phyloP scores from a whole-genome alignment of 2,113 vertebrate species.

The Hyperopisus bebe region DNA sequence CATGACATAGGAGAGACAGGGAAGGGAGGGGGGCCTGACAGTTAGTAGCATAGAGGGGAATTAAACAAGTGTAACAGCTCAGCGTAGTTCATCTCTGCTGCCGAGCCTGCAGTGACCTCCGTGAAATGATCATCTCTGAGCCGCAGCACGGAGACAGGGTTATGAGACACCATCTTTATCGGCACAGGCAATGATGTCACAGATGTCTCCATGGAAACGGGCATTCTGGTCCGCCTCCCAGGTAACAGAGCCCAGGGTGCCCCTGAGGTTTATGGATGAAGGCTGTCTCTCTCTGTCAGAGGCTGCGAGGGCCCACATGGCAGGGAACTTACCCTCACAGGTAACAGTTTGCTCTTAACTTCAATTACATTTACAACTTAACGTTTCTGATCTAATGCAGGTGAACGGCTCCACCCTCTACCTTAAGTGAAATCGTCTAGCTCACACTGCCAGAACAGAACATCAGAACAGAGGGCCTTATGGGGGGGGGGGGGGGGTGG shows the following conservation, averaged over 20 bases:
- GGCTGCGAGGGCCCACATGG: background rate
- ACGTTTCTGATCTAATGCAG: background rate
- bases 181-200: slow-evolving; percentile 14
- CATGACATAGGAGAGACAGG: slow-evolving; percentile 16
- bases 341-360: background rate
- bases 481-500: background rate
- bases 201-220: background rate
- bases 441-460: background rate
- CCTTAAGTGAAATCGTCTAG: background rate
- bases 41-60: slow-evolving; percentile 41
- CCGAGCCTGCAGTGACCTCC: slow-evolving; percentile 62
- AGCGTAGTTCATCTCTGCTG: slow-evolving; percentile 53
- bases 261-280: background rate
- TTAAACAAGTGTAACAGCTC: slow-evolving; percentile 55
- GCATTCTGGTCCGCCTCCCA: background rate
- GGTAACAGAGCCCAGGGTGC: background rate
- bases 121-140: slow-evolving; percentile 53
- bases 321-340: background rate
- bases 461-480: background rate
- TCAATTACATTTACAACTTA: background rate
- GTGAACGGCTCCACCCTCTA: background rate
- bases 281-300: background rate
- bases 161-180: slow-evolving; percentile 26
- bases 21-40: background rate
- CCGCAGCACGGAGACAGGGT: slow-evolving; percentile 53